phyloP scores from a whole-genome alignment of 2,888 invertebrate genomes.

The Idaea aversata region DNA sequence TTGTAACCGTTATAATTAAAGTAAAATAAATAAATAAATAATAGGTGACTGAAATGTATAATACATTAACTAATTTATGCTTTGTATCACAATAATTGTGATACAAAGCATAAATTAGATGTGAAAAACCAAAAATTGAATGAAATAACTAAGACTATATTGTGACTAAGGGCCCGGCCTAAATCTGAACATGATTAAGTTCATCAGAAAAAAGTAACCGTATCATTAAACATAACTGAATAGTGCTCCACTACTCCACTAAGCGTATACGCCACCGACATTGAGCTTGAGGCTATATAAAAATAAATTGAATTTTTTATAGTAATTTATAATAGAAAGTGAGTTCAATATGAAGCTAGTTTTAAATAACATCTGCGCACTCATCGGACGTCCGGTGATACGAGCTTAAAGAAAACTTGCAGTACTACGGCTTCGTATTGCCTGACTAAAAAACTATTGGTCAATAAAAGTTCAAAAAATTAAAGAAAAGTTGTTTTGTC shows the following conservation, averaged over 20 bases:
- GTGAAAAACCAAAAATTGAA: background rate
- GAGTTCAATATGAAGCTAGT: background rate
- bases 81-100: too few species aligned
- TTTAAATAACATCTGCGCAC: background rate
- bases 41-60: too few species aligned
- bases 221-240: constrained; percentile 74
- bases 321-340: constrained; percentile 17
- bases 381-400: background rate
- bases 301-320: constrained; percentile 4
- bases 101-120: background rate
- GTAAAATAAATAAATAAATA: too few species aligned
- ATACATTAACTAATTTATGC: too few species aligned
- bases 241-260: constrained; percentile 70
- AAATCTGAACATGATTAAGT: constrained; percentile 53
- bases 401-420: background rate
- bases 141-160: background rate
- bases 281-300: constrained; percentile 46
- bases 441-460: too few species aligned
- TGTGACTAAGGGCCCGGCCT: constrained; percentile 56
- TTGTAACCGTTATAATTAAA: too few species aligned
- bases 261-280: constrained; percentile 55
- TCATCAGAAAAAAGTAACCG: constrained; percentile 69
- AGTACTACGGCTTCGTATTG: background rate
- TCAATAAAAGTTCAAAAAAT: too few species aligned
- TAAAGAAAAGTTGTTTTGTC: too few species aligned